A percentile compares a stretch with the other conserved stretches of the same genome.
These are phyloP conservation scores for Callopanchax toddi DNA, from an alignment of 2,113 vertebrate species.

Conservation along the genomic window DNA sequence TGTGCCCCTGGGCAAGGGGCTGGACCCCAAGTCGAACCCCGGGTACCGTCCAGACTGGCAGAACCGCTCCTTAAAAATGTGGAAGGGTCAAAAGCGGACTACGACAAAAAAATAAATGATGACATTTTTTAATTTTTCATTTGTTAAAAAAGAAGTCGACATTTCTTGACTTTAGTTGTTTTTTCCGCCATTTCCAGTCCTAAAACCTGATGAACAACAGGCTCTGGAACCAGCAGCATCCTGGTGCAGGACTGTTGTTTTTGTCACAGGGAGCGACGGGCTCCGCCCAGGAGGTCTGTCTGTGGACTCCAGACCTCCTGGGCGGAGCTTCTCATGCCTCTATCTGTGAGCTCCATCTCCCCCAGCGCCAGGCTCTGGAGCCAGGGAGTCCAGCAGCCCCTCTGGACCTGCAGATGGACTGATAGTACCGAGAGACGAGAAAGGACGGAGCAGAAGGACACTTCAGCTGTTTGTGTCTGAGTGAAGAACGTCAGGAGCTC, in stretches of 20 bases:
- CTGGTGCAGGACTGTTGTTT: conserved; percentile 58
- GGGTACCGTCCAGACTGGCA: too few species aligned
- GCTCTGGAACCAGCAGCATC: too few species aligned
- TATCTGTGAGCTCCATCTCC: conserved; percentile 85
- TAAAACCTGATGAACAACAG: too few species aligned
- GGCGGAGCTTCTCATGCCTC: conserved; percentile 77
- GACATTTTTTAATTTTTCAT: too few species aligned
- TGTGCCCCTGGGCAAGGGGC: too few species aligned
- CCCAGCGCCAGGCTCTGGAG: conserved; percentile 84
- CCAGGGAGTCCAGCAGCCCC: conserved; percentile 84
- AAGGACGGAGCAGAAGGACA: conserved; percentile 83
- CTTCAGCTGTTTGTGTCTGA: conserved; percentile 14
- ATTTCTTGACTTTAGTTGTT: too few species aligned
- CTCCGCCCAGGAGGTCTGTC: conserved; percentile 75
- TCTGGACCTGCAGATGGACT: conserved; percentile 61
- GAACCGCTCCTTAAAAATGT: too few species aligned
- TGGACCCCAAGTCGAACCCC: too few species aligned
- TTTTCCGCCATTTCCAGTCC: too few species aligned
- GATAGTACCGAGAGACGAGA: conserved; percentile 71
- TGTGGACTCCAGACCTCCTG: conserved; percentile 44
- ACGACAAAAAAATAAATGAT: too few species aligned
- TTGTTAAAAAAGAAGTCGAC: too few species aligned
- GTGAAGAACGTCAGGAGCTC: conserved; percentile 9
- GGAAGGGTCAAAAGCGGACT: too few species aligned
- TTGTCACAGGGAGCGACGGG: conserved; percentile 27